Conservation (phyloP, 2,888 invertebrate species). For the Monoplex corrugatus region DNA sequence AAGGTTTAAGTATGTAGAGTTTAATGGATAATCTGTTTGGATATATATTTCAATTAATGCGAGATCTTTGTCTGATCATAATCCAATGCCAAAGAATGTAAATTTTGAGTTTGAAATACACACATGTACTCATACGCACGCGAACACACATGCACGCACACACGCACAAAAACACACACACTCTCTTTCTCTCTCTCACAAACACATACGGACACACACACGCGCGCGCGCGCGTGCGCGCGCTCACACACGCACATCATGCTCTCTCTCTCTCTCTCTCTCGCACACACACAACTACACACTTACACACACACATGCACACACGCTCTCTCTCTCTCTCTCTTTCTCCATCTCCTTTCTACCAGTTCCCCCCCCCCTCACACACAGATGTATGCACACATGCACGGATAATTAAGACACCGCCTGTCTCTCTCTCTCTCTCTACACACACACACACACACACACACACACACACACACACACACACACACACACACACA, state of each 20-base stretch:
- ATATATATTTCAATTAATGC: no score
- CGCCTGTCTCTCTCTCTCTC: not conserved
- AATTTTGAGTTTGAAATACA: not conserved
- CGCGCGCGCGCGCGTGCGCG: not conserved
- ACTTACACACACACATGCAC: slow-evolving; percentile 7
- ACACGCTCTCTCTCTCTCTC: not conserved
- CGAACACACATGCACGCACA: not conserved
- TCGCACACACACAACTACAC: not conserved
- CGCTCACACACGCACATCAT: not conserved
- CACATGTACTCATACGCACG: not conserved
- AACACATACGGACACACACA: slow-evolving; percentile 1
- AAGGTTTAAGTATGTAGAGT: no score
- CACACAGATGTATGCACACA: no score
- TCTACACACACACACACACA: not conserved
- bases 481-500: not conserved
- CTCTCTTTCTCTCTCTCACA: slow-evolving; percentile 3
- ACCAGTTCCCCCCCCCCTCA: not conserved
- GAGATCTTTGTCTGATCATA: no score
- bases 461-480: not conserved
- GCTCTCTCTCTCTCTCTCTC: slow-evolving; percentile 17
- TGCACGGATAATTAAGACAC: no score
- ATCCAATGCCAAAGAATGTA: no score
- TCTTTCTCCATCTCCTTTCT: not conserved
- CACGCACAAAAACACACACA: not conserved
- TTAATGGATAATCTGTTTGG: no score